phyloP scores from a whole-genome alignment of 2,888 invertebrate species.

The Cheilosia vernalis region DNA sequence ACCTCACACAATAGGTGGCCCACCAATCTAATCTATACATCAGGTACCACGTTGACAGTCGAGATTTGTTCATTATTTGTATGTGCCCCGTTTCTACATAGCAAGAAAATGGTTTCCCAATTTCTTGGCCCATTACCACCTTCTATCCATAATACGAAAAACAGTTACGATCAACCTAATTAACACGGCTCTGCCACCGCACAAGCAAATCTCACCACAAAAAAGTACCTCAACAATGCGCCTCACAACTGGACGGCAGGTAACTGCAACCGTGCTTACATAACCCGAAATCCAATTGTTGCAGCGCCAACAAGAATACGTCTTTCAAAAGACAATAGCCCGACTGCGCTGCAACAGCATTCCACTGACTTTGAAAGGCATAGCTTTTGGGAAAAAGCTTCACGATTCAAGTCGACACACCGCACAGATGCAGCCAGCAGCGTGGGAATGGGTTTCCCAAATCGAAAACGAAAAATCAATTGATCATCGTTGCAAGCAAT shows the following conservation, averaged over 20 bases:
- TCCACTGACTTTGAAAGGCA: constrained; percentile 33
- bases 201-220: constrained; percentile 19
- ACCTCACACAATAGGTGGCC: background rate
- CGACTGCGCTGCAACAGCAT: constrained; percentile 34
- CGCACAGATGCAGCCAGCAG: constrained; percentile 30
- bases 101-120: constrained; percentile 28
- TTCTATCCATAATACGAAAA: constrained; percentile 16
- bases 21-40: constrained; percentile 9
- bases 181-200: constrained; percentile 40
- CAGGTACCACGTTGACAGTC: constrained; percentile 27
- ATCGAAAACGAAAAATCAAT: constrained; percentile 63
- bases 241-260: constrained; percentile 35
- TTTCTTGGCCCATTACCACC: constrained; percentile 1
- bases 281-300: constrained; percentile 57
- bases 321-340: constrained; percentile 53
- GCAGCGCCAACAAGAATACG: constrained; percentile 49
- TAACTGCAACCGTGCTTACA: constrained; percentile 60
- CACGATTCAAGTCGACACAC: constrained; percentile 23
- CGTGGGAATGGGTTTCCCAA: constrained; percentile 64
- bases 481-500: constrained; percentile 60
- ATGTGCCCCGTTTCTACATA: background rate
- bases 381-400: constrained; percentile 13
- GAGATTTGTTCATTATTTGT: background rate
- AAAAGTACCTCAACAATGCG: constrained; percentile 41
- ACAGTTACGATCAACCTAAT: constrained; percentile 50